These are phyloP conservation scores for Arenicola marina DNA, from an alignment of 2,888 invertebrate genomes.

Conservation along the genomic window DNA sequence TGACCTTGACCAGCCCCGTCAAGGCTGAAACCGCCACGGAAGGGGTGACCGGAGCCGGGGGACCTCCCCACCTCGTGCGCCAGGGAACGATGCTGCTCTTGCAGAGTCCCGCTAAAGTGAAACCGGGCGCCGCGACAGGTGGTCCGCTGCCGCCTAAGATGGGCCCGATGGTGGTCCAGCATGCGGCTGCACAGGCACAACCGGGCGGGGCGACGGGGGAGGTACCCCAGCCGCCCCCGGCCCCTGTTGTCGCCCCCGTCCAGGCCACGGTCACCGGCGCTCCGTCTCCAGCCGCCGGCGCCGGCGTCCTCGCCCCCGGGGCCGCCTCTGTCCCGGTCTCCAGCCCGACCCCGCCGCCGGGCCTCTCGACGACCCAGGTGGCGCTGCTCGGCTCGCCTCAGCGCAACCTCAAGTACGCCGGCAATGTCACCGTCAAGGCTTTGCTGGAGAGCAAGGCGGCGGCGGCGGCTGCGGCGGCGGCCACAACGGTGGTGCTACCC, in stretches of 20 bases:
- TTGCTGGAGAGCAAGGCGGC: constrained; percentile 45
- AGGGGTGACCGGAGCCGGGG: background rate
- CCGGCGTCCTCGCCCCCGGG: background rate
- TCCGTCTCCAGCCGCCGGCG: background rate
- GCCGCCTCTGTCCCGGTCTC: background rate
- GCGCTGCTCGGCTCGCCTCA: constrained; percentile 4
- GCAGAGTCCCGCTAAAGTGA: too few relatives aligned
- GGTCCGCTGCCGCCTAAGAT: too few relatives aligned
- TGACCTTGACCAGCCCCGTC: background rate
- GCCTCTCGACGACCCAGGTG: background rate
- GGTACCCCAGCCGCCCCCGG: background rate
- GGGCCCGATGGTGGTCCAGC: background rate
- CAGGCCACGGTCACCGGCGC: background rate
- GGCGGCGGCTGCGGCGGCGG: too few relatives aligned
- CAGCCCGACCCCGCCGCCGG: background rate
- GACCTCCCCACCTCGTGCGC: background rate
- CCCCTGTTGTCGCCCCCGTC: background rate
- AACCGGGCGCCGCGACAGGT: too few relatives aligned
- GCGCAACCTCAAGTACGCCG: constrained; percentile 44
- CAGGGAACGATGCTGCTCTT: background rate
- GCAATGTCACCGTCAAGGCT: constrained; percentile 53
- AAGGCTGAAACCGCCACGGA: background rate
- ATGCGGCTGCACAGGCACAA: background rate
- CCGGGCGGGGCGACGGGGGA: background rate
- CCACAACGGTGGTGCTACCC: too few relatives aligned